phyloP scores from a whole-genome alignment of 2,888 invertebrate species.

The Machimus rusticus region DNA sequence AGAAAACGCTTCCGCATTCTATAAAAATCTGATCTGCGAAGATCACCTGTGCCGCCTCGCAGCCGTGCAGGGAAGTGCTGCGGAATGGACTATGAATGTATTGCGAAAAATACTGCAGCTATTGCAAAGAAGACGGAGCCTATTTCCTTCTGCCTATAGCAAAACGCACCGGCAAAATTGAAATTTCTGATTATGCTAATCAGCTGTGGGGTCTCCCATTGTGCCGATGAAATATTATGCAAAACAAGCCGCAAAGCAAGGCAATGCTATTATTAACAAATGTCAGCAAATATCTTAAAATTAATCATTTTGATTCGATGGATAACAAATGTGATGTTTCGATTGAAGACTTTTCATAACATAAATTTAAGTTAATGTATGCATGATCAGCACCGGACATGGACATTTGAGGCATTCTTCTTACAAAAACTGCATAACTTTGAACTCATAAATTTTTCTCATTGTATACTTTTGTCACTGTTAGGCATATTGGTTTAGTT shows the following conservation, averaged over 20 bases:
- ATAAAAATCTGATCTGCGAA: background rate
- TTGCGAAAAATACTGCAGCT: background rate
- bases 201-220: background rate
- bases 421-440: background rate
- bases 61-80: background rate
- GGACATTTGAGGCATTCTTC: background rate
- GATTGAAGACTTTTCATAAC: background rate
- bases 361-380: background rate
- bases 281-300: conserved; percentile 19
- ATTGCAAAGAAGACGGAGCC: background rate
- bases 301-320: background rate
- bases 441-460: background rate
- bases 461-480: background rate
- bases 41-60: background rate
- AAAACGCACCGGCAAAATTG: background rate
- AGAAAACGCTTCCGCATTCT: conserved; percentile 1
- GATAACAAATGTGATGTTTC: background rate
- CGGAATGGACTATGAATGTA: background rate
- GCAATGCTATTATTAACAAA: conserved; percentile 3
- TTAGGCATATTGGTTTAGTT: background rate
- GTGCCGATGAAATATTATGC: background rate
- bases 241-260: background rate
- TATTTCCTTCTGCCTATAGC: background rate
- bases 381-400: background rate
- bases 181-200: conserved; percentile 1